These are phyloP conservation scores for Drosophila colorata DNA, from an alignment of 2,888 invertebrate species.

Conservation along the genomic window DNA sequence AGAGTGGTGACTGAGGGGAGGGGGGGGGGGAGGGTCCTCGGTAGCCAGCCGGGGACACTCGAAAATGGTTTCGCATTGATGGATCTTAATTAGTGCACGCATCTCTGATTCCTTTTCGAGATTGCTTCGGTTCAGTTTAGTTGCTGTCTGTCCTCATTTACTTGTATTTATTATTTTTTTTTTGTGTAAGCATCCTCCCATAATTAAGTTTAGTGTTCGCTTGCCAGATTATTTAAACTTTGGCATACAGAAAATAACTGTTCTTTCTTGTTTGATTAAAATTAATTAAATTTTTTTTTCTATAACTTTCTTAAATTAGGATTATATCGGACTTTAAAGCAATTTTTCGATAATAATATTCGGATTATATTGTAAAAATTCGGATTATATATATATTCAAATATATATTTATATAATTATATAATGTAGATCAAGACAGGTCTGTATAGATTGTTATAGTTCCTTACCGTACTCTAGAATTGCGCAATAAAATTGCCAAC, in stretches of 20 bases:
- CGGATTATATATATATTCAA: too few relatives aligned
- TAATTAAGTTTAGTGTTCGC: too few relatives aligned
- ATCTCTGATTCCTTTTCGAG: conserved; percentile 29
- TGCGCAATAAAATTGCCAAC: not conserved
- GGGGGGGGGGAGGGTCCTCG: not conserved
- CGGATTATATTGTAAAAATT: too few relatives aligned
- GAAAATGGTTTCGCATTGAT: conserved; percentile 39
- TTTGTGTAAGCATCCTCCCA: not conserved
- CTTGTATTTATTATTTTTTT: not conserved
- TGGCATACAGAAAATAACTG: too few relatives aligned
- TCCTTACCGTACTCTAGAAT: not conserved
- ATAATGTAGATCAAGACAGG: too few relatives aligned
- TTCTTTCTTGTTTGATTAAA: too few relatives aligned
- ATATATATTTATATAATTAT: too few relatives aligned
- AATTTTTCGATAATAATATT: too few relatives aligned
- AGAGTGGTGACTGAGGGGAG: not conserved
- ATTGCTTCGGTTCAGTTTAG: conserved; percentile 14
- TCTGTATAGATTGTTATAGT: not conserved
- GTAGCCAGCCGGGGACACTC: not conserved
- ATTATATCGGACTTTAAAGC: too few relatives aligned
- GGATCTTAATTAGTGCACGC: conserved; percentile 57
- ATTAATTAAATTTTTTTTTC: too few relatives aligned
- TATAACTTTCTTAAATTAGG: too few relatives aligned
- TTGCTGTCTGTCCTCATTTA: conserved; percentile 1
- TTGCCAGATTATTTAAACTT: too few relatives aligned